These are phyloP conservation scores for Drosophila triauraria DNA, from an alignment of 1,140 invertebrate species.

Conservation along the genomic window DNA sequence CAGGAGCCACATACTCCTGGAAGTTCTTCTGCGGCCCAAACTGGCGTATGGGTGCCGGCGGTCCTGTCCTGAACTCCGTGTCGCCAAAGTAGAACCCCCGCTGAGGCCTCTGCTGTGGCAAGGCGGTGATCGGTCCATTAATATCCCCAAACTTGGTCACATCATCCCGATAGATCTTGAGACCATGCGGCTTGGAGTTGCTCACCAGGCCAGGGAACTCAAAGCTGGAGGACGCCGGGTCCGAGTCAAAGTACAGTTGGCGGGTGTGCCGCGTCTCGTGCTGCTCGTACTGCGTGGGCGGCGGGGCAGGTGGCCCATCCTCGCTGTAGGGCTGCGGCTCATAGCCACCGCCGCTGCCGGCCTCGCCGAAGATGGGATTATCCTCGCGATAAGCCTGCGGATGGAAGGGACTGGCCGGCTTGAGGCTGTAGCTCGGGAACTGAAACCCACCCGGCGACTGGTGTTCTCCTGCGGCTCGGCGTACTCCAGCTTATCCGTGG, in stretches of 20 bases:
- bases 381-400: constrained; percentile 84
- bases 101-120: constrained; percentile 72
- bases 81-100: constrained; percentile 77
- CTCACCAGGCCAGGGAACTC: constrained; percentile 77
- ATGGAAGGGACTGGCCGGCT: constrained; percentile 73
- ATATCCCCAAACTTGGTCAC: constrained; percentile 84
- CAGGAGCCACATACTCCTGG: constrained; percentile 71
- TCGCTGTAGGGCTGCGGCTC: constrained; percentile 68
- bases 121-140: constrained; percentile 81
- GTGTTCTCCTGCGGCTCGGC: constrained; percentile 66
- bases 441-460: constrained; percentile 81
- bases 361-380: constrained; percentile 76
- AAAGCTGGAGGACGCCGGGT: constrained; percentile 58
- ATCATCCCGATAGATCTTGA: constrained; percentile 80
- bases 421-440: constrained; percentile 82
- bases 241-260: constrained; percentile 74
- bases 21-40: constrained; percentile 80
- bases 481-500: constrained; percentile 66
- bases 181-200: constrained; percentile 76
- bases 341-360: constrained; percentile 39
- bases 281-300: constrained; percentile 58
- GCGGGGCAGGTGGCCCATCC: constrained; percentile 37
- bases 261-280: constrained; percentile 72
- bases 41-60: constrained; percentile 59
- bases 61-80: constrained; percentile 73